Conservation (phyloP, 1,140 invertebrate genomes). For the Euura lappo region DNA sequence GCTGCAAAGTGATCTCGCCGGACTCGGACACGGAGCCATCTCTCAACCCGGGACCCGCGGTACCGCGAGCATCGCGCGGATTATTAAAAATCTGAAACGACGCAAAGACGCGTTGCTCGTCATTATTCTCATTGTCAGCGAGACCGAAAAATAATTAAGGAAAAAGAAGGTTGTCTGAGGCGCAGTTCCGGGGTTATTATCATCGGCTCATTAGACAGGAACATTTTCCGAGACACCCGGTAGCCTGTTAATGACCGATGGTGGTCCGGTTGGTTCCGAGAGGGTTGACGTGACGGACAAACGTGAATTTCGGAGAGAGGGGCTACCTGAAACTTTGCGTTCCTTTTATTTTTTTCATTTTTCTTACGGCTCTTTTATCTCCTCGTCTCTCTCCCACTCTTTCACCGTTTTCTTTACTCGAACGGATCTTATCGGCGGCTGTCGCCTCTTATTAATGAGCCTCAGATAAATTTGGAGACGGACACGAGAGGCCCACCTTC, state of each 20-base stretch:
- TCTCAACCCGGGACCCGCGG: no score
- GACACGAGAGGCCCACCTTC: conserved; percentile 7
- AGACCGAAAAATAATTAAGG: no score
- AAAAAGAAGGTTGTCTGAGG: no score
- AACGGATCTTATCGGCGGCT: conserved; percentile 35
- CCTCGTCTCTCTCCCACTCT: neutral
- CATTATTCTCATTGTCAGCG: neutral
- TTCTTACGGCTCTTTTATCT: neutral
- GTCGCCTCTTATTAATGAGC: conserved; percentile 45
- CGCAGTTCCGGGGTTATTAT: neutral
- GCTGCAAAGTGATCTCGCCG: no score
- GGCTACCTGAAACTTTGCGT: neutral
- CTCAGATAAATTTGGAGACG: conserved; percentile 34
- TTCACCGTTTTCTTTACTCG: neutral
- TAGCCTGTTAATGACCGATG: conserved; percentile 16
- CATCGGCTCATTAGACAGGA: conserved; percentile 14
- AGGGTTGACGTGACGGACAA: neutral
- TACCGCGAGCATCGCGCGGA: no score
- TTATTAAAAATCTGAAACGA: no score
- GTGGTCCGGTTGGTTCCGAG: neutral
- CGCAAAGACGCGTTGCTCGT: neutral
- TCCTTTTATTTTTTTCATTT: neutral
- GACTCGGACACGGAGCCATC: no score
- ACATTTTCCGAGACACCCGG: conserved; percentile 17
- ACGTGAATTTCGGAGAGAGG: neutral